These are phyloP conservation scores for Drosophila pullipes DNA, from an alignment of 2,888 invertebrate genomes.

Conservation along the genomic window DNA sequence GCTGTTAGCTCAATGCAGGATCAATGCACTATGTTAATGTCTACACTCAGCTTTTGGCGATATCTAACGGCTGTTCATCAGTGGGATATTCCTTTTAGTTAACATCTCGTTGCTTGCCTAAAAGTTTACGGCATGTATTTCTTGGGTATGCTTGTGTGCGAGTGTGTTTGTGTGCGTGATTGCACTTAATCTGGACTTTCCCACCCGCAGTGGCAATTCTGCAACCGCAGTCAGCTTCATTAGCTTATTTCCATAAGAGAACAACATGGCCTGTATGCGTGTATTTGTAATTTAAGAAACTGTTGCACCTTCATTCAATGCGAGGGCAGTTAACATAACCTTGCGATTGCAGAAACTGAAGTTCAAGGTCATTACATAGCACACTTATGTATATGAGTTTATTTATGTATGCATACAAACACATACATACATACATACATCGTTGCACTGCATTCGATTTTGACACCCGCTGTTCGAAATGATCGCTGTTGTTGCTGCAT, in stretches of 20 bases:
- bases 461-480: constrained; percentile 17
- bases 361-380: constrained; percentile 73
- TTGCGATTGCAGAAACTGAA: constrained; percentile 48
- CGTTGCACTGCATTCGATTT: constrained; percentile 21
- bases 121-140: constrained; percentile 9
- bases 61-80: constrained; percentile 5
- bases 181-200: constrained; percentile 4
- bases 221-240: constrained; percentile 19
- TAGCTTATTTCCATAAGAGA: constrained; percentile 9
- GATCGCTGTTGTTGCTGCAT: constrained; percentile 36
- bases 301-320: constrained; percentile 61
- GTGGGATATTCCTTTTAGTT: background rate
- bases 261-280: constrained; percentile 1
- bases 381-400: constrained; percentile 22
- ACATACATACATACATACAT: constrained; percentile 5
- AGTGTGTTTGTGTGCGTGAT: background rate
- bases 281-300: constrained; percentile 37
- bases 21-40: constrained; percentile 6
- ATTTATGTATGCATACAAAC: constrained; percentile 1
- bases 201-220: constrained; percentile 12
- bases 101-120: constrained; percentile 1
- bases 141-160: background rate
- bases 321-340: constrained; percentile 29
- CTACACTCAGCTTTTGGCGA: background rate
- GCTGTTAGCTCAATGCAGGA: background rate